Evolutionary conservation across 2,888 invertebrate species (phyloP).

Genomic region (Drosophila affinis): DNA sequence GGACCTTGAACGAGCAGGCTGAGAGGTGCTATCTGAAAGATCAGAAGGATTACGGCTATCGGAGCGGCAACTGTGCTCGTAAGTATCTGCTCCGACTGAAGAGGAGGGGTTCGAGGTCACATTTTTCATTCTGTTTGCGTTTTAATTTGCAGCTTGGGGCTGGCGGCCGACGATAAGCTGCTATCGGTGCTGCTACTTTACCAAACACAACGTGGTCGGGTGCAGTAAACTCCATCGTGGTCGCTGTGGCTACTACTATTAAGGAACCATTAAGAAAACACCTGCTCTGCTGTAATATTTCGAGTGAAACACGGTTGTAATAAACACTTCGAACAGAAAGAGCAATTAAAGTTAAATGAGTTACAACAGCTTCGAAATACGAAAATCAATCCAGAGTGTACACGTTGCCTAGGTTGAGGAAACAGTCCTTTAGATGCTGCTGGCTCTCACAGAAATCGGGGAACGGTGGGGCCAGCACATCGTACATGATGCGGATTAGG

Average conservation of each 20-base stretch:
- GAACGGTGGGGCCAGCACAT: slow-evolving; percentile 89
- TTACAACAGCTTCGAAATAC: background rate
- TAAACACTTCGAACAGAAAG: background rate
- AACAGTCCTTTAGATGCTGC: slow-evolving; percentile 88
- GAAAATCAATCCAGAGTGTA: slow-evolving; percentile 72
- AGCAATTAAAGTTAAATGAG: background rate
- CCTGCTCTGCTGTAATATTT: slow-evolving; percentile 11
- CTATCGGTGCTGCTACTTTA: slow-evolving; percentile 71
- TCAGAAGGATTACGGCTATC: slow-evolving; percentile 47
- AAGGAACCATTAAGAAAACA: background rate
- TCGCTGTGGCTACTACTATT: slow-evolving; percentile 43
- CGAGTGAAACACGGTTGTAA: background rate
- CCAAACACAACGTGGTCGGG: slow-evolving; percentile 58
- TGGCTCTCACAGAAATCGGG: slow-evolving; percentile 90
- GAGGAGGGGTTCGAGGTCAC: background rate
- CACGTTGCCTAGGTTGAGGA: slow-evolving; percentile 87
- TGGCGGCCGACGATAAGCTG: slow-evolving; percentile 53
- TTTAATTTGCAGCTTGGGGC: slow-evolving; percentile 47
- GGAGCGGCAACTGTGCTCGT: slow-evolving; percentile 59
- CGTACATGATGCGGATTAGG: slow-evolving; percentile 88
- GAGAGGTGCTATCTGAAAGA: slow-evolving; percentile 65
- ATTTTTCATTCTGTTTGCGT: background rate
- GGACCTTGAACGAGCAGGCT: slow-evolving; percentile 10
- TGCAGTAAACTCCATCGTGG: slow-evolving; percentile 61
- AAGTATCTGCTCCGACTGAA: slow-evolving; percentile 27